Evolutionary conservation across 2,113 vertebrate species (phyloP), one percentile per base, ranked within the genome.

Genomic region (Corythornis vintsioides): DNA sequence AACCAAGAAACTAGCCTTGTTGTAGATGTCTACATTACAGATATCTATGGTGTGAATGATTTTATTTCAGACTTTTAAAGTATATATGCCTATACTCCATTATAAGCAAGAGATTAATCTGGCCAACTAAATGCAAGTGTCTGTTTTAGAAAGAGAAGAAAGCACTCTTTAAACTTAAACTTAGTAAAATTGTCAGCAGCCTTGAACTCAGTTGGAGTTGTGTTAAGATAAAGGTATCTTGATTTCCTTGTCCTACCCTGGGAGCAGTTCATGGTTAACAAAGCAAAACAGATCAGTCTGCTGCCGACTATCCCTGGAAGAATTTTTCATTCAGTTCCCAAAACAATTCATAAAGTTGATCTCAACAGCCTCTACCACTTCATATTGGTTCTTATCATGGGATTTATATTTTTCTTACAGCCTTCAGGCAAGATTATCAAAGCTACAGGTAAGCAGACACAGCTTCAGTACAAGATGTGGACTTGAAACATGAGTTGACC

Each of bases 21-120:
- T 94, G 60, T 85, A 92, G 77, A 83, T 83, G 75, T 80, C 90
- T 91, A 88, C 79, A 88, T 92, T 69, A 66, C 55, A 94, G 82
- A 43, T 92, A 93, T 86, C 82, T 66, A 66, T 10, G 73, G 43
- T 35, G 79, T 89, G 90, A 95, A 63, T 88, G 82, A 95, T 94
- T 96, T 89, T 76, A 89, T 89, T 89, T 91, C 66, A 71, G 71
- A 77, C 47, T 67, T 85, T 92, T 80, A 70, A 91, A 85, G 59
- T 79, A 22, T 76, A 55, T 42, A 40, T 76, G 63, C 35, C 71
- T 86, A 72, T 29, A n/a, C 35, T 75, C 35, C 38, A 40, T 83
- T 86, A 66, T 18, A 89, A 85, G 64, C 31, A 55, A 52, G 59
- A 69, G 9, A 91, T 83, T 83, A 95, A 92, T 85, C 15, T 47